phyloP scores from a whole-genome alignment of 23 tunicate species.

The Corella eumyota region DNA sequence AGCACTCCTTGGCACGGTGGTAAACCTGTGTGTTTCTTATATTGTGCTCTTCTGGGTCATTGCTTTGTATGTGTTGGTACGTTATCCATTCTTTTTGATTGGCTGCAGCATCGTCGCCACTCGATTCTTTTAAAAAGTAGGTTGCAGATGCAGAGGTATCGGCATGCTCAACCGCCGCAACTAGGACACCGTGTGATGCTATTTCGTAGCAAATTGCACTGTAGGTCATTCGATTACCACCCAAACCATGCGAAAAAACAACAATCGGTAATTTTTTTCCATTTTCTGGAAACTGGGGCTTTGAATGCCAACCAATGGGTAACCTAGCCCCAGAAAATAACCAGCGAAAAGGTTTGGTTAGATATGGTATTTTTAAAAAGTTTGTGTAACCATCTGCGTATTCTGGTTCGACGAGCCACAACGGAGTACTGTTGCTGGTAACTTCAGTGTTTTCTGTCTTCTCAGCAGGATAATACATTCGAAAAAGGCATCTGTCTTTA shows the following conservation, averaged over 20 bases:
- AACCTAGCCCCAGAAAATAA: conserved; percentile 6
- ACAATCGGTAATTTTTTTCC: conserved; percentile 35
- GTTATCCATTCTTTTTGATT: conserved; percentile 14
- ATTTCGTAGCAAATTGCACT: conserved; percentile 37
- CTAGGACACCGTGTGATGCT: conserved; percentile 67
- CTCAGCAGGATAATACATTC: conserved; percentile 41
- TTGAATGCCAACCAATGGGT: conserved; percentile 33
- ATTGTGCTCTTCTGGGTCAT: conserved; percentile 22
- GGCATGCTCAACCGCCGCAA: conserved; percentile 72
- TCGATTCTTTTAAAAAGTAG: conserved; percentile 13
- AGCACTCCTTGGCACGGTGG: conserved; percentile 45
- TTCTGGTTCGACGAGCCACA: conserved; percentile 25
- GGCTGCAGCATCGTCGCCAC: neutral
- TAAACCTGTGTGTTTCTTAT: conserved; percentile 48
- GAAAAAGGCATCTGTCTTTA: conserved; percentile 29
- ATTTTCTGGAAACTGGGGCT: conserved; percentile 14
- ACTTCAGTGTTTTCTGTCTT: too few relatives aligned
- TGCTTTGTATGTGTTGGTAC: conserved; percentile 4
- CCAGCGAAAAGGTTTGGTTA: conserved; percentile 22
- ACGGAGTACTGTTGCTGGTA: conserved; percentile 6
- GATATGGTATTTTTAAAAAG: conserved; percentile 16
- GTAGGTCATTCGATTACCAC: conserved; percentile 28
- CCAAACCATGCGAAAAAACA: conserved; percentile 62
- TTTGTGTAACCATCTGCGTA: conserved; percentile 33
- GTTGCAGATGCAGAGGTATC: conserved; percentile 71